phyloP scores from a whole-genome alignment of 2,888 invertebrate genomes.

The Campopleginae sp. region DNA sequence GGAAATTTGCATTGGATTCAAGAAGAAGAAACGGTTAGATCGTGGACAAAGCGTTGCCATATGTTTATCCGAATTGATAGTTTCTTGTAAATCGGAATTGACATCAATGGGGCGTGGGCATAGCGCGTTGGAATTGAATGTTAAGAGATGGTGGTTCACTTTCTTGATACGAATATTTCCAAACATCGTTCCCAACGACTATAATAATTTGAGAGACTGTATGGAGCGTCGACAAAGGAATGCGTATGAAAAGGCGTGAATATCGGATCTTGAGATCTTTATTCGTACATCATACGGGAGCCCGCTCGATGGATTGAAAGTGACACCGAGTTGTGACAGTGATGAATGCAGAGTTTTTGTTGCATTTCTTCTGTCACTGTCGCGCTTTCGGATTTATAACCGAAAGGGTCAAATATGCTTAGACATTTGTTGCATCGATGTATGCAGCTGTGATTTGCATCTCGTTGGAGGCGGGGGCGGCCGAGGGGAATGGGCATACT shows the following conservation, averaged over 20 bases:
- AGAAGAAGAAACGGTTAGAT: not conserved
- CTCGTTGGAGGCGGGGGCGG: constrained; percentile 5
- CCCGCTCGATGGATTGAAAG: constrained; percentile 1
- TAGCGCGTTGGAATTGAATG: not conserved
- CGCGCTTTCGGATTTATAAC: not conserved
- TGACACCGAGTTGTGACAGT: not conserved
- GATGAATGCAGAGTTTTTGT: not conserved
- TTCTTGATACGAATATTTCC: not conserved
- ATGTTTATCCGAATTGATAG: not conserved
- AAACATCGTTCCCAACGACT: not conserved
- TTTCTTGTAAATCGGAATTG: not conserved
- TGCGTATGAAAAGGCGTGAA: not conserved
- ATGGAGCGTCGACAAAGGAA: not conserved
- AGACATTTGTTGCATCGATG: constrained; percentile 32
- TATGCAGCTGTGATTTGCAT: constrained; percentile 44
- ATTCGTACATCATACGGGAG: not conserved
- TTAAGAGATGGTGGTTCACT: not conserved
- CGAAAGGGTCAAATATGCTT: constrained; percentile 46
- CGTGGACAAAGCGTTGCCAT: not conserved
- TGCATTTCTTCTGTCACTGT: not conserved
- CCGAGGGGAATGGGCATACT: constrained; percentile 11
- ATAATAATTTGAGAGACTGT: not conserved
- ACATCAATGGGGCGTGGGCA: not conserved
- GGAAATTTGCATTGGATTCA: not conserved
- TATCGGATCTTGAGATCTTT: not conserved